phyloP scores from a whole-genome alignment of 2,888 invertebrate genomes.

The Nebria salina region DNA sequence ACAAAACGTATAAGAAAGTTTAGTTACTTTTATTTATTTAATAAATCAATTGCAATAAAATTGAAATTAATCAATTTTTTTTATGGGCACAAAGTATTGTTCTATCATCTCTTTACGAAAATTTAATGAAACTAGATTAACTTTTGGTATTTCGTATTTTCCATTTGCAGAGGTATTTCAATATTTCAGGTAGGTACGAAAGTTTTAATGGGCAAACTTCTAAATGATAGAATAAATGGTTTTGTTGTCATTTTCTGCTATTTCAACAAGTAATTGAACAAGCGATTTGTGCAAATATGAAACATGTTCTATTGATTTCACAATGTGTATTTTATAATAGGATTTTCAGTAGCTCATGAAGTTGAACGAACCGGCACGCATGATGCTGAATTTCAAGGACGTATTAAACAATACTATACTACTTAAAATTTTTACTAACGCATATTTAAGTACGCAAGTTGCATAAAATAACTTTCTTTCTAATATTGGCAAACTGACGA shows the following conservation, averaged over 20 bases:
- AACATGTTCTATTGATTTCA: not conserved
- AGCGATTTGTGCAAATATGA: not conserved
- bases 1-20: too few relatives aligned
- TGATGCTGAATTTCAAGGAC: not conserved
- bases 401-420: not conserved
- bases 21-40: too few relatives aligned
- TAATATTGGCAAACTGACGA: not conserved
- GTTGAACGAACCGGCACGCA: not conserved
- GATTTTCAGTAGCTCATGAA: not conserved
- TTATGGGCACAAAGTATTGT: too few relatives aligned
- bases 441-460: not conserved
- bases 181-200: not conserved
- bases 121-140: too few relatives aligned
- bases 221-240: not conserved
- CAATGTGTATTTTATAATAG: not conserved
- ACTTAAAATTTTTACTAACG: not conserved
- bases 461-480: not conserved
- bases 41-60: too few relatives aligned
- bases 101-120: too few relatives aligned
- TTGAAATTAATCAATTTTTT: too few relatives aligned
- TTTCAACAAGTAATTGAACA: constrained; percentile 1
- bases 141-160: too few relatives aligned
- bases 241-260: not conserved
- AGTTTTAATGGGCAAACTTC: not conserved
- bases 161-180: not conserved